These are phyloP conservation scores for Xiphophorus maculatus DNA, from an alignment of 2,113 vertebrate genomes.

Conservation along the genomic window DNA sequence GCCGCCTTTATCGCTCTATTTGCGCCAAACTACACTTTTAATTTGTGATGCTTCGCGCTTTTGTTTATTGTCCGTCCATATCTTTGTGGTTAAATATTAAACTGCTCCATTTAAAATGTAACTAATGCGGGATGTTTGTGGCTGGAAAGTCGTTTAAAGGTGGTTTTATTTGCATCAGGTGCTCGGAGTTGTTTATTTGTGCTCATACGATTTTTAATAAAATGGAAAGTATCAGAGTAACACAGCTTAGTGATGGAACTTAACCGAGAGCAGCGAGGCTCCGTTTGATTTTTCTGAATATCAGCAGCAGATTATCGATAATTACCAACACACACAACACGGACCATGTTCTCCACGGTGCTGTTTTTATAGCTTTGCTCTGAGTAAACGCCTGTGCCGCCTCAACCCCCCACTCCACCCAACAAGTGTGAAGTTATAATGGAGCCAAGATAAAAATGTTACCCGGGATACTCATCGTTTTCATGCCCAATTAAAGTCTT, in stretches of 20 bases:
- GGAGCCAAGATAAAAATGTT: background rate
- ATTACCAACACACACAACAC: background rate
- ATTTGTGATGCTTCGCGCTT: constrained; percentile 22
- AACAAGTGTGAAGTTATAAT: constrained; percentile 24
- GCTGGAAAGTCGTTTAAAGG: background rate
- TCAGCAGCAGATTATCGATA: background rate
- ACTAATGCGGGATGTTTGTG: background rate
- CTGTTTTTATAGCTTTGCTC: background rate
- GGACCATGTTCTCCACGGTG: background rate
- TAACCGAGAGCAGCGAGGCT: background rate
- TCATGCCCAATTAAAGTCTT: too few species aligned
- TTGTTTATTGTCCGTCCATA: constrained; percentile 11
- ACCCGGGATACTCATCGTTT: background rate
- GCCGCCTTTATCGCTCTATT: background rate
- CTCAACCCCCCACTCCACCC: constrained; percentile 10
- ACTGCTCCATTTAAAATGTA: constrained; percentile 6
- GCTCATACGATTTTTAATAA: too few species aligned
- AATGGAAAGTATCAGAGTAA: background rate
- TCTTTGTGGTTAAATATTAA: constrained; percentile 22
- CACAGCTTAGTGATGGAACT: background rate
- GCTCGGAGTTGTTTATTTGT: background rate
- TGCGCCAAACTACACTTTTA: background rate
- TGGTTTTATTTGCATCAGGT: background rate
- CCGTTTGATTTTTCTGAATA: background rate
- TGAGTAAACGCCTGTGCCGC: background rate